Evolutionary conservation across 2,797 vertebrate genomes (phyloP), one percentile per base, ranked within the genome.

Genomic region (Acrossocheilus fasciatus): DNA sequence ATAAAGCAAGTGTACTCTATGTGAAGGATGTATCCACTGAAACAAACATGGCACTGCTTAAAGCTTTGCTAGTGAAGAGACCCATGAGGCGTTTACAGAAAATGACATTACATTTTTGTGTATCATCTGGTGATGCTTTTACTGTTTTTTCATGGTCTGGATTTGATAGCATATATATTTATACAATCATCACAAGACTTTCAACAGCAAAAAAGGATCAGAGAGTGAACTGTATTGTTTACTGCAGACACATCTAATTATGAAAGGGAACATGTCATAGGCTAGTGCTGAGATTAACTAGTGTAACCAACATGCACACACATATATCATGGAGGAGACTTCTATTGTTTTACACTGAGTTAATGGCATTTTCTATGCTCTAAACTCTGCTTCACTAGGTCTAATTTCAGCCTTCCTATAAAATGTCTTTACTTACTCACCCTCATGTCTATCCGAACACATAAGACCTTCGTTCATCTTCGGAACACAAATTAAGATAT

Each of bases 131-230:
- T 8, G 20, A 11, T 39, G 74, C 11, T 47, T 26, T 30, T 50
- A 77, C 34, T 2, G 57, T 36, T 57, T 26, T 59, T 6, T 59
- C 34, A 78, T 15, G 34, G 75, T 23, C 34, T 57, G 36, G 52
- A 77, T 78, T 78, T 78, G 7, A 78, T 15, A 59, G 34, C 36
- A 59, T 14, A 57, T 54, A 23, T 23, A 23, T 30, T 34, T 34
- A 52, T 20, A 75, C 5, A 36, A 54, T 43, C 41, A 43, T 43
- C 41, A 10, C 8, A 47, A 20, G 47, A 23, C 34, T 54, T 76
- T 76, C 10, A 77, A 57, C 50, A 57, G 50, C 20, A 57, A 77
- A 77, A 5, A n/a, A 77, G 20, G 11, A 57, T 57, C 75, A 77
- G 50, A 39, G 30, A 77, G 50, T 57, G 18, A 57, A 54, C 50